phyloP scores from a whole-genome alignment of 2,113 vertebrate species.

The Brienomyrus longianalis region DNA sequence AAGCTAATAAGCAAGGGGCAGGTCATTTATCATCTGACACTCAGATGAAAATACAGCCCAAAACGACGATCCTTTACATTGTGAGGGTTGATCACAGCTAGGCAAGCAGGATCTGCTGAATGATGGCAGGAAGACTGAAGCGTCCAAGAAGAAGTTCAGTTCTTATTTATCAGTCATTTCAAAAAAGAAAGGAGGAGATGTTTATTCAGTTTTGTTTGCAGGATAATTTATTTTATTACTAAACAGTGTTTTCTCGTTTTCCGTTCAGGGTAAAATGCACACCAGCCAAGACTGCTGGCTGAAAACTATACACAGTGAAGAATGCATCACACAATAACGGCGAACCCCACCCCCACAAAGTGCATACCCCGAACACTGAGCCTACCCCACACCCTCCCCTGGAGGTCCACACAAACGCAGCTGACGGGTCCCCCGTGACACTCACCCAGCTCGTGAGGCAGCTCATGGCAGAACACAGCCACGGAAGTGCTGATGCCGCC shows the following conservation, averaged over 20 bases:
- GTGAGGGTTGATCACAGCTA: background rate
- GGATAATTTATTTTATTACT: background rate
- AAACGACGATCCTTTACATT: background rate
- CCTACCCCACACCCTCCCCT: background rate
- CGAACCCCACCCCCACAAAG: background rate
- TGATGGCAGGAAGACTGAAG: background rate
- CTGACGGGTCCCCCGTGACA: background rate
- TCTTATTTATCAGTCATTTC: background rate
- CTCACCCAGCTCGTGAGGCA: conserved; percentile 95
- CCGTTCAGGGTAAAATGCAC: background rate
- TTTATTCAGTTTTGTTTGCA: background rate
- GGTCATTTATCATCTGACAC: background rate
- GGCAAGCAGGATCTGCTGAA: background rate
- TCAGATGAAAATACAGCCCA: background rate
- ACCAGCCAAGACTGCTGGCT: background rate
- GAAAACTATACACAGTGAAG: background rate
- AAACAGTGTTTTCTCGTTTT: background rate
- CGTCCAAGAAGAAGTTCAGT: background rate
- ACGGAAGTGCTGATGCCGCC: conserved; percentile 97
- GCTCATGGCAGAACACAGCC: conserved; percentile 95
- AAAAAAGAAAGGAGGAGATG: background rate
- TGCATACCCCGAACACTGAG: background rate
- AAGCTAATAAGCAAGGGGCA: background rate
- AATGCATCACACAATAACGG: background rate
- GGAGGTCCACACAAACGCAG: background rate